A percentile compares a stretch with the other conserved stretches of the same genome.
Evolutionary conservation across 2,113 vertebrate genomes (phyloP).

Genomic region (Clarias macrocephalus): DNA sequence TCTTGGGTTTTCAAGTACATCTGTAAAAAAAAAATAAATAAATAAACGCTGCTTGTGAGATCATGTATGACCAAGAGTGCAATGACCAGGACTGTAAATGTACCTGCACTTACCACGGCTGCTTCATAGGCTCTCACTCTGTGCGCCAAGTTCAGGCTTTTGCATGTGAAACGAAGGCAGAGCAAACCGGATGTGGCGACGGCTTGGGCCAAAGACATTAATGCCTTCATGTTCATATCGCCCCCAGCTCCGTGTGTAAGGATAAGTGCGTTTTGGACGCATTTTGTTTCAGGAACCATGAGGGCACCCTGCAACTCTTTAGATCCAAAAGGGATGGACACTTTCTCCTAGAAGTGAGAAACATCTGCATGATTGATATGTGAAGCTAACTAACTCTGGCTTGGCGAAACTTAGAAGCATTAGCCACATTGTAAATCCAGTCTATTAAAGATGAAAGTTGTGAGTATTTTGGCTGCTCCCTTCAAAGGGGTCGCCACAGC

Average conservation of each 20-base stretch:
- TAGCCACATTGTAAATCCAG: not conserved
- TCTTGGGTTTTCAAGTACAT: constrained; percentile 79
- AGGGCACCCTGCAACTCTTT: constrained; percentile 80
- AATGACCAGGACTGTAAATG: not conserved
- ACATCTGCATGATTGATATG: not conserved
- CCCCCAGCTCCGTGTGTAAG: constrained; percentile 90
- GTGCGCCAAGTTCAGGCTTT: constrained; percentile 83
- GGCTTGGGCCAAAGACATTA: constrained; percentile 77
- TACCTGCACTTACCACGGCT: constrained; percentile 76
- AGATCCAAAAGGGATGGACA: constrained; percentile 83
- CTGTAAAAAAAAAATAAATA: constrained; percentile 62
- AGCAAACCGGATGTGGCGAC: constrained; percentile 76
- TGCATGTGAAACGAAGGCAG: constrained; percentile 91
- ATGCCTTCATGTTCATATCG: constrained; percentile 85
- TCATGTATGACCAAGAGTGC: not conserved
- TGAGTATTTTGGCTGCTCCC: no score
- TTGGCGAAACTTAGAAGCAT: not conserved
- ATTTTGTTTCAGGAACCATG: constrained; percentile 69
- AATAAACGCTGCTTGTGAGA: not conserved
- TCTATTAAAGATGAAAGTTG: not conserved
- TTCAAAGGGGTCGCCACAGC: no score
- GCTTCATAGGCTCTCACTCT: constrained; percentile 83
- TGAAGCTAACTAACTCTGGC: not conserved
- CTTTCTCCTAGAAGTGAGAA: constrained; percentile 72
- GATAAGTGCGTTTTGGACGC: constrained; percentile 72